phyloP scores from a whole-genome alignment of 2,113 vertebrate species.

The Anhinga rufa region DNA sequence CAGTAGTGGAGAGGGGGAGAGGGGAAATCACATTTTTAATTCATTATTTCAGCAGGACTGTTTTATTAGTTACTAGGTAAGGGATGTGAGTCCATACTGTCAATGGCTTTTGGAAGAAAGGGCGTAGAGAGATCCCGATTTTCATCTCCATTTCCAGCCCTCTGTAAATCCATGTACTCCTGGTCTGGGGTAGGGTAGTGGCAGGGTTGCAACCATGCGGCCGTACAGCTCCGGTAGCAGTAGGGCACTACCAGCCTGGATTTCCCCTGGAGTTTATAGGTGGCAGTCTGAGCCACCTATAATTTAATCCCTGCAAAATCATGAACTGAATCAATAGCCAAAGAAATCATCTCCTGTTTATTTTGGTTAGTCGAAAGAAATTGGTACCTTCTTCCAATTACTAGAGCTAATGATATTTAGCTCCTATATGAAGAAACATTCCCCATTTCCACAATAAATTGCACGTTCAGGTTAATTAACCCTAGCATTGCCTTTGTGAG shows the following conservation, averaged over 20 bases:
- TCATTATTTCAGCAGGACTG: not conserved
- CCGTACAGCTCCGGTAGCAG: not conserved
- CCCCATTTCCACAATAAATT: not conserved
- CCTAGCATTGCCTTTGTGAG: not conserved
- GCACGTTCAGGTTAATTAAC: not conserved
- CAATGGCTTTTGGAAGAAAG: not conserved
- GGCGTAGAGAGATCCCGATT: not conserved
- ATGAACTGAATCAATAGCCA: not conserved
- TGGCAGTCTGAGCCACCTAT: not conserved
- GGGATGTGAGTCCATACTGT: not conserved
- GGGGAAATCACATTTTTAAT: not conserved
- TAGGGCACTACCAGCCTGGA: not conserved
- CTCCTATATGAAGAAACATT: not conserved
- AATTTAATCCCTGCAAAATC: not conserved
- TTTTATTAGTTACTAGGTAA: not conserved
- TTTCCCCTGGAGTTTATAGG: not conserved
- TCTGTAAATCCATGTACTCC: not conserved
- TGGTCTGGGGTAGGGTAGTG: not conserved
- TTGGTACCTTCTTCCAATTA: not conserved
- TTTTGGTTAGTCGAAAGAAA: not conserved
- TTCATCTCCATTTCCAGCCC: not conserved
- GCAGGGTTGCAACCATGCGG: accelerated
- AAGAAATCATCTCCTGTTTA: not conserved
- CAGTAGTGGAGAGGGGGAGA: not conserved
- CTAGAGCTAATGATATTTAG: not conserved